These are phyloP conservation scores for Terrapene triunguis DNA, from an alignment of 2,113 vertebrate genomes.

Conservation along the genomic window DNA sequence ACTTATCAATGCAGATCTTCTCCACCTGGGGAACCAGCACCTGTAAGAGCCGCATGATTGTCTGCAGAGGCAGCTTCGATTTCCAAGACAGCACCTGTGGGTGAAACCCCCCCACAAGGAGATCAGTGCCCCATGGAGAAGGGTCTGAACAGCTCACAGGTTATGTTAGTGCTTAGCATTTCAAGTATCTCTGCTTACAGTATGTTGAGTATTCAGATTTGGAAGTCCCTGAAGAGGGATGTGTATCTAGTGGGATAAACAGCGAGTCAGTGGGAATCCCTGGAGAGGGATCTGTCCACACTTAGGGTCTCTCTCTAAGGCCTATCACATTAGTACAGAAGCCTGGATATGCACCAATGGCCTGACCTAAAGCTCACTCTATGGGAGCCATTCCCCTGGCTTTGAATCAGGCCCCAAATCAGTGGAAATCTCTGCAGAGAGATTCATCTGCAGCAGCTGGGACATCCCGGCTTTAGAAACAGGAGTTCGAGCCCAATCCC, in stretches of 20 bases:
- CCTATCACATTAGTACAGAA: not conserved
- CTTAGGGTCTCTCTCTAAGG: not conserved
- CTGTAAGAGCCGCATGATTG: constrained; percentile 97
- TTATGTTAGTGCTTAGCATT: not conserved
- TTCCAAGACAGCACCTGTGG: constrained; percentile 94
- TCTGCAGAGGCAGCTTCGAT: constrained; percentile 95
- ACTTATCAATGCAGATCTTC: constrained; percentile 99
- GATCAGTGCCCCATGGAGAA: not conserved
- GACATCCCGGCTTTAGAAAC: not conserved
- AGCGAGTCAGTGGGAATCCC: not conserved
- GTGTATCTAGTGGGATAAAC: not conserved
- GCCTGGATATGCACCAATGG: not conserved
- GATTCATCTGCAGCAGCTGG: not conserved
- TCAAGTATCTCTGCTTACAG: not conserved
- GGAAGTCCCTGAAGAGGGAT: not conserved
- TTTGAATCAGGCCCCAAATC: not conserved
- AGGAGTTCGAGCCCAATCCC: not conserved
- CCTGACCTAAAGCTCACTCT: not conserved
- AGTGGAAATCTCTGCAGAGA: not conserved
- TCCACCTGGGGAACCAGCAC: constrained; percentile 98
- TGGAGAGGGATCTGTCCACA: not conserved
- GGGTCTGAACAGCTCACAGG: not conserved
- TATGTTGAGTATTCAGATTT: not conserved
- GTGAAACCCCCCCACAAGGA: not conserved
- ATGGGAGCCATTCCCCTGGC: not conserved